Evolutionary conservation across 2,888 invertebrate species (phyloP), one percentile per base, ranked within the genome.

Genomic region (Drosophila neutralis): DNA sequence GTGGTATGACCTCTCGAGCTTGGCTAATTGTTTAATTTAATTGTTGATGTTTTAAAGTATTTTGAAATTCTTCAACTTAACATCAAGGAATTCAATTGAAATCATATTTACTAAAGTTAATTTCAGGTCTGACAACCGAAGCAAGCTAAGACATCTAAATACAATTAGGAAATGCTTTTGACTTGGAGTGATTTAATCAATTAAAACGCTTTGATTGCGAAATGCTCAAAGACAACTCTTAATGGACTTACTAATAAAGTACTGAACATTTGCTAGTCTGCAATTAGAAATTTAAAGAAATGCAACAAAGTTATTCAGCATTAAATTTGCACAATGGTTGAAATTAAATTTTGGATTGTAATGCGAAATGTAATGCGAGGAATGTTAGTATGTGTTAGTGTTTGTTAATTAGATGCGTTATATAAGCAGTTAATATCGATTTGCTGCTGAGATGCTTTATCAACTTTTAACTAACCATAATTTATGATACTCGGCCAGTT

Each of bases 401-500:
- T 38, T 51, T 58, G 74, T 71, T 76, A 76, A 76, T 76, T 70
- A 40, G 56, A 49, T 40, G 57, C 48, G 54, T 57, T 33, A 38
- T 61, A 54, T 18, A 70, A 57, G 27, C 69, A 82, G 64, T 69
- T 62, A 49, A 67, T 59, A 67, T 83, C 78, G 77, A 73, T 77
- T 68, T 64, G 56, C 42, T 40, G 53, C n/a, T 53, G 40, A 64
- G 70, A 64, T 75, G 67, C 33, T 69, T 69, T 76, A 68, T 71
- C 73, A 83, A 89, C 69, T 89, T 89, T 84, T 77, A 82, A 78
- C 83, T 84, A 75, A 83, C 81, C 81, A 81, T 84, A 89, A 87
- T 89, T 87, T 87, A 89, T 89, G 82, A 71, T 77, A 64, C 82
- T 80, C 65, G 66, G 54, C 58, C 74, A 71, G 60, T 65, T 72